phyloP scores from a whole-genome alignment of 2,888 invertebrate genomes.

The Standfussiana lucernea region DNA sequence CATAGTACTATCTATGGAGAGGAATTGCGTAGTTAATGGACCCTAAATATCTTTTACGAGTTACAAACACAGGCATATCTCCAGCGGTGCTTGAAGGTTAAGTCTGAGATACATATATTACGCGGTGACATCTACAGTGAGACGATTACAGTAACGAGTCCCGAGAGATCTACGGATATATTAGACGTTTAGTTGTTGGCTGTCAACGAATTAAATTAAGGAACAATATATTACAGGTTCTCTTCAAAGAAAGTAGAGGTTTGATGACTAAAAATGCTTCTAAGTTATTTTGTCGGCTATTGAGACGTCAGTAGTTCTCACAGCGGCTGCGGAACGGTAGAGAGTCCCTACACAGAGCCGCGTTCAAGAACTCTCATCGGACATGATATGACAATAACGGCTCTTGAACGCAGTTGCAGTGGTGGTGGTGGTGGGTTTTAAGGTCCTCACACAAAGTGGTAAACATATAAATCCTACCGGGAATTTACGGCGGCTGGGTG shows the following conservation, averaged over 20 bases:
- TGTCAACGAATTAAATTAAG: constrained; percentile 13
- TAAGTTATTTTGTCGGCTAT: not conserved
- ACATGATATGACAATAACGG: not conserved
- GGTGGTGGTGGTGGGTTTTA: not conserved
- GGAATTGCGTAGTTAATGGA: constrained; percentile 33
- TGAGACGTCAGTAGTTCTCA: not conserved
- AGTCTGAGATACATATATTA: constrained; percentile 29
- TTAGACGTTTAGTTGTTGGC: constrained; percentile 34
- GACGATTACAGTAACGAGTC: constrained; percentile 35
- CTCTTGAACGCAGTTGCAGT: not conserved
- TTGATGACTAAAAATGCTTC: not conserved
- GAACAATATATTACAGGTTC: not conserved
- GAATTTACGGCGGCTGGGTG: constrained; percentile 85
- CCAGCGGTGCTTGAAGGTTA: constrained; percentile 44
- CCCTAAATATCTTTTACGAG: constrained; percentile 50
- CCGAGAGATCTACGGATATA: constrained; percentile 26
- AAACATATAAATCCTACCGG: constrained; percentile 71
- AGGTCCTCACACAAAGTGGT: not conserved
- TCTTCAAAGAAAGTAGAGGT: not conserved
- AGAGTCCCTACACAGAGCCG: not conserved
- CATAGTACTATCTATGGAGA: constrained; percentile 7
- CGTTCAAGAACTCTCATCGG: not conserved
- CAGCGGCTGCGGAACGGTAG: not conserved
- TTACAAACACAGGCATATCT: constrained; percentile 31
- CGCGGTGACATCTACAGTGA: constrained; percentile 11